phyloP scores from a whole-genome alignment of 2,113 vertebrate genomes.

The Cepphus grylle region DNA sequence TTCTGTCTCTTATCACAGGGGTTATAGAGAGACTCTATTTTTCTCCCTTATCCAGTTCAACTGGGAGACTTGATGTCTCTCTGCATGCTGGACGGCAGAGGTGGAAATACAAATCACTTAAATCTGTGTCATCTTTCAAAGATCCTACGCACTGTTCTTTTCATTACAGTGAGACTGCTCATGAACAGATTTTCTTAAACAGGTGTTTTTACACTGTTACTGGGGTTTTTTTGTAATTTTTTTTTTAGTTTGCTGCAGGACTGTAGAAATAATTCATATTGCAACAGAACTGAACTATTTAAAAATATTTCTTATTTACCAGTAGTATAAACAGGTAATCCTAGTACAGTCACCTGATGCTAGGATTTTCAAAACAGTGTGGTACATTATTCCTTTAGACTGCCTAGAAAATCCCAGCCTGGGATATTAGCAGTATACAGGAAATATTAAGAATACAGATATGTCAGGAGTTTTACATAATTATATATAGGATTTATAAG shows the following conservation, averaged over 20 bases:
- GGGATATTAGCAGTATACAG: neutral
- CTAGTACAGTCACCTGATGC: neutral
- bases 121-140: neutral
- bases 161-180: neutral
- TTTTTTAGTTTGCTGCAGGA: neutral
- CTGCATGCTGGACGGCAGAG: neutral
- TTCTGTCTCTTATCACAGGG: neutral
- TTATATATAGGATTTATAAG: neutral
- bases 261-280: neutral
- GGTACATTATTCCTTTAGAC: neutral
- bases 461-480: neutral
- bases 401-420: neutral
- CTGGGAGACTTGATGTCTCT: neutral
- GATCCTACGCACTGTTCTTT: neutral
- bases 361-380: neutral
- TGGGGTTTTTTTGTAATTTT: neutral
- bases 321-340: neutral
- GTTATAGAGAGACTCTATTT: neutral
- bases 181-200: neutral
- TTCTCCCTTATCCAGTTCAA: neutral
- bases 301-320: neutral
- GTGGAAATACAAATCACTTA: neutral
- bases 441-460: neutral
- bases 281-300: neutral
- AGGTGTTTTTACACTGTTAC: neutral